Evolutionary conservation across 2,113 vertebrate species (phyloP).

Genomic region (Phrynosoma platyrhinos): DNA sequence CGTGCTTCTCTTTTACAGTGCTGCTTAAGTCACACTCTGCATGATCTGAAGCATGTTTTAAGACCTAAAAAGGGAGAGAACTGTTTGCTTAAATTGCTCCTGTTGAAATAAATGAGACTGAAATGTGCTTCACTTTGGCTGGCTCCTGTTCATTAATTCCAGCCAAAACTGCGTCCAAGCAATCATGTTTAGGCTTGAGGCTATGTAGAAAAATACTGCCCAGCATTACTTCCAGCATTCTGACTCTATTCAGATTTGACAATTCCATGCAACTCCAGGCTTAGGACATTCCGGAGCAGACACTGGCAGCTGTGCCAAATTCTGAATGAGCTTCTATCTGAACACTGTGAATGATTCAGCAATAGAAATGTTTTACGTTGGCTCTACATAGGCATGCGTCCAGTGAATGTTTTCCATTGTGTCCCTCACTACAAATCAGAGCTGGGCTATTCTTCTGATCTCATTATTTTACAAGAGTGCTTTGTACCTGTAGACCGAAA

Average conservation of each 20-base stretch:
- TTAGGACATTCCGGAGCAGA: neutral
- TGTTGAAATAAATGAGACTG: neutral
- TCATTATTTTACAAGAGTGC: neutral
- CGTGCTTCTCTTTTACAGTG: neutral
- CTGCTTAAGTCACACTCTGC: neutral
- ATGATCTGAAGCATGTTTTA: neutral
- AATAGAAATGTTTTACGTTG: neutral
- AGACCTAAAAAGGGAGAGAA: neutral
- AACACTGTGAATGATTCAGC: conserved; percentile 26
- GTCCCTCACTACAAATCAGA: neutral
- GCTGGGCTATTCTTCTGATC: neutral
- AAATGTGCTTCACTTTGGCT: neutral
- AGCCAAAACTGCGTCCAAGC: neutral
- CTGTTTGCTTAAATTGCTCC: neutral
- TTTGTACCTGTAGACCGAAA: conserved; percentile 22
- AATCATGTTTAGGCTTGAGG: neutral
- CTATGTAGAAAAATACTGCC: neutral
- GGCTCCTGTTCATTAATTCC: neutral
- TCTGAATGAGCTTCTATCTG: conserved; percentile 7
- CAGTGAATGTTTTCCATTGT: conserved; percentile 9
- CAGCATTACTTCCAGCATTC: neutral
- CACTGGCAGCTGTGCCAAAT: neutral
- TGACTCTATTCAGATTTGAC: neutral
- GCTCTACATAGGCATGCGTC: neutral
- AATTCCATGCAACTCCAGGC: neutral